A percentile compares a stretch with the other conserved stretches of the same genome.
Evolutionary conservation across 30 jellyfish, hydroid and myxozoan species (phyloP).

Genomic region (Chrysaora quinquecirrha): DNA sequence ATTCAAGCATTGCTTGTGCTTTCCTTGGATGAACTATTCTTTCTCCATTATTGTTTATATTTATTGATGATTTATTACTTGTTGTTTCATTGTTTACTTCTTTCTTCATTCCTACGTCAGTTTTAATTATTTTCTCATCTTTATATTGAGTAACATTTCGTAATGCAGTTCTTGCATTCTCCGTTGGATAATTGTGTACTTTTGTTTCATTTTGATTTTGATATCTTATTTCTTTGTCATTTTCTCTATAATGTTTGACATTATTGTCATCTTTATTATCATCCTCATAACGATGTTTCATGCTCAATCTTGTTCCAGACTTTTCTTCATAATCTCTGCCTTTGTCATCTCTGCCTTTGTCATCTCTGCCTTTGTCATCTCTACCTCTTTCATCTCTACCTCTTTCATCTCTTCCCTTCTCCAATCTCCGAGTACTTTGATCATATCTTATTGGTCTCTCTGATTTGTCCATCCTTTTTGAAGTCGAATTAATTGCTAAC

Average conservation of each 20-base stretch:
- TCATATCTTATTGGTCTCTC: not conserved
- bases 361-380: no score
- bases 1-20: slow-evolving; percentile 93
- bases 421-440: not conserved
- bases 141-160: not conserved
- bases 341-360: no score
- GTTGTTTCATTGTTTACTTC: no score
- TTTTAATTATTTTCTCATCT: no score
- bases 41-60: not conserved
- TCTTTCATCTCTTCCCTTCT: not conserved
- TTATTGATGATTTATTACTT: no score
- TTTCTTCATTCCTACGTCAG: no score
- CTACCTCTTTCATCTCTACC: no score
- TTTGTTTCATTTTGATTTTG: not conserved
- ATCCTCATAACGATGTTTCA: not conserved
- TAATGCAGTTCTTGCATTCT: not conserved
- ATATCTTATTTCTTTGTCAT: not conserved
- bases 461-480: not conserved
- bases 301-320: not conserved
- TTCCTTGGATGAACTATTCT: slow-evolving; percentile 78
- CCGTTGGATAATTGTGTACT: not conserved
- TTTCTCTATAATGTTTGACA: not conserved
- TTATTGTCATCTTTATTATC: not conserved
- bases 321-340: no score
- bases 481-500: not conserved